Base-by-base conservation (phyloP, 2,113 vertebrate species). In the Halcyon senegalensis region DNA sequence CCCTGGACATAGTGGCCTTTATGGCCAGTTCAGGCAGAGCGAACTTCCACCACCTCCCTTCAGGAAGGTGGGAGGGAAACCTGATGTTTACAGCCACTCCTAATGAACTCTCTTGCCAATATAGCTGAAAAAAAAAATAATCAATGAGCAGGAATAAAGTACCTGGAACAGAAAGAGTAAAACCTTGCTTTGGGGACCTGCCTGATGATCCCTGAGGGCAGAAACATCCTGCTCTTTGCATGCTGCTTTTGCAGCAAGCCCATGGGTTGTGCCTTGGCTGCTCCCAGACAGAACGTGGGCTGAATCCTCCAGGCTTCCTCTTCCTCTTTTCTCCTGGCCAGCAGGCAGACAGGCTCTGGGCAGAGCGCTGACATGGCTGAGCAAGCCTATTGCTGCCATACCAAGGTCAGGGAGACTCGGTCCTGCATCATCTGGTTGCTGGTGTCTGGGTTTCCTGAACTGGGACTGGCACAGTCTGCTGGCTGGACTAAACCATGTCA, bases 281-380 rank as follows among this genome's bases (percentile, higher is more conserved):
- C 33, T 90, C 20, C 27, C 81, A 39, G 63, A 1, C 9, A 68
- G 67, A 60, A n/a, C 43, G 17, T 0, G 1, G 35, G 12, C 16
- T 39, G 30, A 69, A 67, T 16, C 48, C 43, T 44, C 21, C 44
- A 31, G 15, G 35, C 44, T 21, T 73, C 16, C 46, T 58, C 15
- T 3, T 4, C 51, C 51, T 53, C 51, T 53, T 28, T 16, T 53
- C 5, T 8, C 53, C 55, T 4, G 53, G 58, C 28, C 53, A 37
- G n/a, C n/a, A 20, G 79, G 18, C 70, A 72, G 37, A 1, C 10
- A 46, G 56, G 48, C 33, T 6, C 3, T 8, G 39, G 56, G 70
- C 66, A 67, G 9, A 18, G 8, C 4, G 0, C 10, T n/a, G 37
- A 7, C 3, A 2, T 2, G 8, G 37, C 37, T 25, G 53, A 25